A percentile compares a stretch with the other conserved stretches of the same genome.
Evolutionary conservation across 2,113 vertebrate genomes (phyloP).

Genomic region (Acrocephalus kingi): DNA sequence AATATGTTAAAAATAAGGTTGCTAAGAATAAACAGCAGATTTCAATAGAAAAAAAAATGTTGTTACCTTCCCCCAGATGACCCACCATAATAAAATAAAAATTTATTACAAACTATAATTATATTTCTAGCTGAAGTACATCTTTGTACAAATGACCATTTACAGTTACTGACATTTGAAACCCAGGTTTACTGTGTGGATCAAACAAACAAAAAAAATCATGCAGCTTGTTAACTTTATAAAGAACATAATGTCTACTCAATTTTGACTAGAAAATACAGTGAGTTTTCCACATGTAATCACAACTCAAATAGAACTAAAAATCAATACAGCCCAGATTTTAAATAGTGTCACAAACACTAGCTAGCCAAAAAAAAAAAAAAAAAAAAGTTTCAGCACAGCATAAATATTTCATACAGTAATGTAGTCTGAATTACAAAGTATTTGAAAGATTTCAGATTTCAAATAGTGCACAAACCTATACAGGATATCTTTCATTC

Average conservation of each 20-base stretch:
- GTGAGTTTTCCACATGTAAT: neutral
- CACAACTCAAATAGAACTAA: neutral
- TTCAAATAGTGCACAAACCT: neutral
- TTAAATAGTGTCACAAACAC: neutral
- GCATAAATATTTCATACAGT: neutral
- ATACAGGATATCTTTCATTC: constrained; percentile 20
- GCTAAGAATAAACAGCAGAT: neutral
- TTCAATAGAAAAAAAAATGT: neutral
- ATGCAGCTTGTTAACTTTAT: neutral
- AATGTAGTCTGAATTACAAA: constrained; percentile 4
- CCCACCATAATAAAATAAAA: neutral
- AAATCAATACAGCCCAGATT: neutral
- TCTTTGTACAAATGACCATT: neutral
- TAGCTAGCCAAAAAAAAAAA: neutral
- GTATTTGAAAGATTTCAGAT: neutral
- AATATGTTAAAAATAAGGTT: neutral
- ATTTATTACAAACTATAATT: neutral
- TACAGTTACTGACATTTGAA: neutral
- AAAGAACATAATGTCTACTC: neutral
- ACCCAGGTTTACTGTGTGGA: neutral
- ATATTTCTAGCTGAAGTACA: neutral
- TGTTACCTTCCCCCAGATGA: neutral
- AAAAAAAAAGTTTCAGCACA: neutral
- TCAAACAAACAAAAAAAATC: neutral
- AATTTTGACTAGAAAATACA: neutral